Conservation (phyloP, 2,888 invertebrate genomes). For the Helobdella robusta region DNA sequence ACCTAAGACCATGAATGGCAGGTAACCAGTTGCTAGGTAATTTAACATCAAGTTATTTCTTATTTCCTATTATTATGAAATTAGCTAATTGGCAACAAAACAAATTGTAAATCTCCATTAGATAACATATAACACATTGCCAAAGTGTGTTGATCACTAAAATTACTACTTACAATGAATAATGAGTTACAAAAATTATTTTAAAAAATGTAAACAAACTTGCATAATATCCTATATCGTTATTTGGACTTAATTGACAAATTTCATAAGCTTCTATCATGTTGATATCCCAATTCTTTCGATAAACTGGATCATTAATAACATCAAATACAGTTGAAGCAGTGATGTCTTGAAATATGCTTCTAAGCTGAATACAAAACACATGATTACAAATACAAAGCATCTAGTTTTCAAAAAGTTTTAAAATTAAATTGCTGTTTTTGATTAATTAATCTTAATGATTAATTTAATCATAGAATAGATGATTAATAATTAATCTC, state of each 20-base stretch:
- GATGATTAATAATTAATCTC: too few relatives aligned
- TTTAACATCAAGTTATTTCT: too few relatives aligned
- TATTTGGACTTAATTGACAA: constrained; percentile 81
- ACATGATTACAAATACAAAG: neutral
- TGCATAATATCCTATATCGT: constrained; percentile 83
- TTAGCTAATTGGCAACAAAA: too few relatives aligned
- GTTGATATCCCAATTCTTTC: constrained; percentile 80
- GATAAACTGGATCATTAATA: constrained; percentile 76
- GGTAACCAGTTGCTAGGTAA: too few relatives aligned
- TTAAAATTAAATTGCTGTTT: neutral
- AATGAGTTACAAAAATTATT: neutral
- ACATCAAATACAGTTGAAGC: constrained; percentile 74
- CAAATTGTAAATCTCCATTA: too few relatives aligned
- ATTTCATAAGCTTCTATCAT: constrained; percentile 79
- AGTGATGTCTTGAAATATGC: constrained; percentile 64
- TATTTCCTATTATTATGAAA: too few relatives aligned
- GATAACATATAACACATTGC: too few relatives aligned
- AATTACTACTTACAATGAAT: too few relatives aligned
- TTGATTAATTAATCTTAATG: too few relatives aligned
- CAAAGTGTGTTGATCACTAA: too few relatives aligned
- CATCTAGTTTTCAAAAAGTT: neutral
- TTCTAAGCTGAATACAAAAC: constrained; percentile 51
- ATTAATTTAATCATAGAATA: too few relatives aligned
- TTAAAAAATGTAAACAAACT: constrained; percentile 53
- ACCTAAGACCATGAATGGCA: too few relatives aligned